A percentile compares a stretch with the other conserved stretches of the same genome.
These are phyloP conservation scores for Cheilosia soror DNA, from an alignment of 2,888 invertebrate species.

Conservation along the genomic window DNA sequence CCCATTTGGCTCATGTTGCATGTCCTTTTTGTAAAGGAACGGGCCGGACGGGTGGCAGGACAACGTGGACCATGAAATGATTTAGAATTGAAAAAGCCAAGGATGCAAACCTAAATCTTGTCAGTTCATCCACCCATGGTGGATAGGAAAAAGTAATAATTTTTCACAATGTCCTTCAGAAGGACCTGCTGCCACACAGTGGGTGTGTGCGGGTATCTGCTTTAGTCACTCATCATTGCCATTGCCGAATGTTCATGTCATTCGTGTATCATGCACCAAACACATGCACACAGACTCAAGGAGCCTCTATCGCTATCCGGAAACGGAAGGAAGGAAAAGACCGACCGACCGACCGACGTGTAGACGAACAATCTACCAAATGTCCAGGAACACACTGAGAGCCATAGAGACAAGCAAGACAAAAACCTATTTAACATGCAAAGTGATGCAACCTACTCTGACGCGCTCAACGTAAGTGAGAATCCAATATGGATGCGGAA, in stretches of 20 bases:
- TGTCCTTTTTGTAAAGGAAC: constrained; percentile 23
- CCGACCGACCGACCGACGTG: constrained; percentile 31
- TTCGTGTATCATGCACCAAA: constrained; percentile 26
- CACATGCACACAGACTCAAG: constrained; percentile 1
- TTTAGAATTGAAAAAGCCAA: constrained; percentile 53
- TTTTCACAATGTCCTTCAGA: constrained; percentile 56
- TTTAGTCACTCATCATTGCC: constrained; percentile 45
- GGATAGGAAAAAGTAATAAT: constrained; percentile 67
- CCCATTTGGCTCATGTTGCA: constrained; percentile 35
- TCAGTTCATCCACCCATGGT: constrained; percentile 65
- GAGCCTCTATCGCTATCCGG: constrained; percentile 25
- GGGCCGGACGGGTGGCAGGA: neutral
- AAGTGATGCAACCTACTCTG: constrained; percentile 60
- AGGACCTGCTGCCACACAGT: constrained; percentile 32
- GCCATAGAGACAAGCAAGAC: constrained; percentile 45
- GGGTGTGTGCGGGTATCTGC: constrained; percentile 4
- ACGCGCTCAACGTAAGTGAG: neutral
- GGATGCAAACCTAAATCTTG: constrained; percentile 61
- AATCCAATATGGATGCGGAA: constrained; percentile 23
- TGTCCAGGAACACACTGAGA: constrained; percentile 37
- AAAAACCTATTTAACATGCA: constrained; percentile 71
- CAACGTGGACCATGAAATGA: constrained; percentile 44
- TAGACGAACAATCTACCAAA: constrained; percentile 58
- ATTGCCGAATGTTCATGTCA: constrained; percentile 58
- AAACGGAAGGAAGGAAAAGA: constrained; percentile 57